A percentile compares a stretch with the other conserved stretches of the same genome.
Conservation (phyloP, 2,888 invertebrate species). For the Sinopyrophorus schimmeli region DNA sequence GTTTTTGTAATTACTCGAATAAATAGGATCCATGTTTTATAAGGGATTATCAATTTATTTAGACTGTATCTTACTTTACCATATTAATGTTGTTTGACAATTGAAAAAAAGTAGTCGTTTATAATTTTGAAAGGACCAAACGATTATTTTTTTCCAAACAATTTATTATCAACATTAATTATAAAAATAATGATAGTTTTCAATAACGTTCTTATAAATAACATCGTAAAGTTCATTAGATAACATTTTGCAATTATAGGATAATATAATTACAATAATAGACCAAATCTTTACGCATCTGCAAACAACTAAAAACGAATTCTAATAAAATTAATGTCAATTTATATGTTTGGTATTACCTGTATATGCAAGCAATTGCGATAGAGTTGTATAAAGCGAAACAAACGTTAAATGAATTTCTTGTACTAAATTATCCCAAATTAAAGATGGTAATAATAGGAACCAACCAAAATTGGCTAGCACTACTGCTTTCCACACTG, state of each 20-base stretch:
- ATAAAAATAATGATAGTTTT: slow-evolving; percentile 7
- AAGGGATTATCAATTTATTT: no score
- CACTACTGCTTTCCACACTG: slow-evolving; percentile 62
- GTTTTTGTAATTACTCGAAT: no score
- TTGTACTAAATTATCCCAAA: slow-evolving; percentile 60
- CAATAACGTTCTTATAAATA: slow-evolving; percentile 12
- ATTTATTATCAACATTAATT: neutral
- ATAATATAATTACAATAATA: slow-evolving; percentile 40
- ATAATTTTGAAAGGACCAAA: no score
- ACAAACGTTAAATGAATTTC: slow-evolving; percentile 63
- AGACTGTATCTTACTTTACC: no score
- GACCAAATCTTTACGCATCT: slow-evolving; percentile 57
- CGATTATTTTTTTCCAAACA: no score
- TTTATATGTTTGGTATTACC: slow-evolving; percentile 54
- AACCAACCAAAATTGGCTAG: slow-evolving; percentile 64
- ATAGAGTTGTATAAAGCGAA: slow-evolving; percentile 65
- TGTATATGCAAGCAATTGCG: slow-evolving; percentile 66
- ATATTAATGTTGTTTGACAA: no score
- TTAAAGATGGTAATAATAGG: slow-evolving; percentile 64
- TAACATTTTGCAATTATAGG: slow-evolving; percentile 33
- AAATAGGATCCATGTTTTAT: no score
- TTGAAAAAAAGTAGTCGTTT: no score
- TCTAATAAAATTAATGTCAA: slow-evolving; percentile 29
- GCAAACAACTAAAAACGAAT: slow-evolving; percentile 62
- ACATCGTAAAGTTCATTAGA: slow-evolving; percentile 21